Base-by-base conservation (phyloP, 2,797 vertebrate species). In the Poecile montanus region DNA sequence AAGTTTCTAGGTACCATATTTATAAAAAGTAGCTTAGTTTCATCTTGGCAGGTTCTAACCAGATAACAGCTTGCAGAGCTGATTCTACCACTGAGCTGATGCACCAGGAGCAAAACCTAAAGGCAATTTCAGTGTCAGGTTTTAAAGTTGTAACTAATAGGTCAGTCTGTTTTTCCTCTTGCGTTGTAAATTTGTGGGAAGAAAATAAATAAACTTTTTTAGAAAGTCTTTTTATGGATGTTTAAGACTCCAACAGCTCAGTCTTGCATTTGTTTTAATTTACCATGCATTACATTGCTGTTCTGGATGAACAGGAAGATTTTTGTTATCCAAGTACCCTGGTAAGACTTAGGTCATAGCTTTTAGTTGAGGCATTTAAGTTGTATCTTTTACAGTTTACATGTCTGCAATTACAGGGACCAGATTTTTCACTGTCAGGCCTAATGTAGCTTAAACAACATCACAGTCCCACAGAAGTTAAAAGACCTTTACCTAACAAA, bases 301-400 rank as follows among this genome's bases (percentile, higher is more conserved):
- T 88, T 85, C 47, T 80, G 82, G 94, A 75, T 74, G 48, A 93
- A 79, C 66, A 48, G 65, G 44, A 94, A 57, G 53, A 25, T 87
- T 91, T 53, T 67, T 91, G 14, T 61, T 79, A 94, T 62, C 13
- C 22, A 77, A 72, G 76, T 26, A 62, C 88, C 89, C 60, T 88
- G 32, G 57, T 95, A 79, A 75, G 88, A 76, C 81, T 93, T 87
- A 63, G 47, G 53, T 93, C 22, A 56, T 80, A 91, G 34, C 56
- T 97, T 93, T 94, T 86, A 85, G 62, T 18, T 90, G 81, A 93
- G 54, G 16, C 38, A 61, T 63, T 92, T 57, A 53, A 70, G 23
- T 74, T 78, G 65, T 61, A 84, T 85, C 78, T 80, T 89, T 88
- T 63, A 48, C 21, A 72, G 42, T 84, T 92, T 93, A 45, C 9